Base-by-base conservation (phyloP, 2,113 vertebrate genomes). In the Ceyx cyanopectus region DNA sequence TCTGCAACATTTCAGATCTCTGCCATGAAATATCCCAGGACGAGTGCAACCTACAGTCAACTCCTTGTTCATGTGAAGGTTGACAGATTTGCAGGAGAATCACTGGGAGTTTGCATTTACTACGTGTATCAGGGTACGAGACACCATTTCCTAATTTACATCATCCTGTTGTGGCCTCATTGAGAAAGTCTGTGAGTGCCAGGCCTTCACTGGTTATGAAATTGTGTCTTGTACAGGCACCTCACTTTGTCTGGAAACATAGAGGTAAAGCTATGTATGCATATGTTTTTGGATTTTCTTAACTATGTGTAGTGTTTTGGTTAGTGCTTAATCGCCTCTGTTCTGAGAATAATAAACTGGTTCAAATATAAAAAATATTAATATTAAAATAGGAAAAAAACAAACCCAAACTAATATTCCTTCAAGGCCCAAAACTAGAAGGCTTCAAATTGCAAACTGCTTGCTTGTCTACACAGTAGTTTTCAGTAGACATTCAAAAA, bases 281-380 rank as follows among this genome's bases (percentile, higher is more conserved):
- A 29, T 41, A 37, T 54, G 46, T 88, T 75, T 17, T 1, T 19
- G 23, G 4, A 27, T 54, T 81, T 81, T 73, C 58, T 81, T 63
- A 76, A 73, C 27, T 40, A 5, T 22, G 12, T 67, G 37, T 73
- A 48, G 8, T 90, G 45, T 78, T 23, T 94, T 81, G 7, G 18
- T 90, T 85, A 85, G 81, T 60, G 21, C 50, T 46, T 73, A 7
- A 65, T 84, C 56, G 66, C 6, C 70, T 91, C 87, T 93, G 54
- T 93, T 93, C 87, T 93, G 91, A 94, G 91, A 94, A 85, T 85
- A 87, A 77, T 54, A 26, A 85, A 73, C 6, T 50, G 12, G 11
- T 53, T 72, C 48, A 84, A 23, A 30, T 70, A 3, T 34, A 50
- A 77, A 43, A 53, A 77, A 40, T 63, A 10, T 14, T 63, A 19